Evolutionary conservation across 2,888 invertebrate genomes (phyloP), one percentile per base, ranked within the genome.

Genomic region (Macaria notata): DNA sequence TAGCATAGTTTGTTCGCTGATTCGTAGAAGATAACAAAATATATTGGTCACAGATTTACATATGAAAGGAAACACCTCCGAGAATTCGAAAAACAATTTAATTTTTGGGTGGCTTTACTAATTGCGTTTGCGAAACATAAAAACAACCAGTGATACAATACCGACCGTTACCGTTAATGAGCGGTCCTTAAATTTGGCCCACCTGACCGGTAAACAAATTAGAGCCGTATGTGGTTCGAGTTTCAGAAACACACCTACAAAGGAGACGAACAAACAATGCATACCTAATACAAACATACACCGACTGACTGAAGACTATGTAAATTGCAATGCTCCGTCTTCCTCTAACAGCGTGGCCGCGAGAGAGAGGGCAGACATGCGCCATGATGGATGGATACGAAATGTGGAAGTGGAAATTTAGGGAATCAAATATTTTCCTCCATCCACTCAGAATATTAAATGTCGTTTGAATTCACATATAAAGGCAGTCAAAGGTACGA

Each of bases 341-440:
- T 51, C 7, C 45, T 56, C 53, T 41, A 51, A 39, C 46, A 3
- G 29, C 38, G 36, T 44, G 7, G 41, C 33, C 45, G 50, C 41
- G 46, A 56, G 41, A 41, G 50, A 48, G 60, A 61, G 9, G 9
- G 33, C 49, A 54, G 39, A 41, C 47, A 31, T 54, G 48, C 56
- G 56, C 51, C 56, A 54, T 61, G 56, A 61, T 57, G 45, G 61
- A 61, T 56, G 50, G 49, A 46, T 53, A 49, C 39, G 56, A 47
- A 56, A 53, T 44, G 38, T 58, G 54, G 54, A 36, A 29, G 31
- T 49, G 53, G 41, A 61, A 56, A 54, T 61, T 57, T 45, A 54
- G 46, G 31, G 51, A 36, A 51, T 57, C 48, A 57, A 61, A 61
- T 57, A 57, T 52, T 54, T 54, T 57, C 49, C 56, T 61, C 46